These are phyloP conservation scores for Drosophila funebris DNA, from an alignment of 1,140 invertebrate genomes.

Conservation along the genomic window DNA sequence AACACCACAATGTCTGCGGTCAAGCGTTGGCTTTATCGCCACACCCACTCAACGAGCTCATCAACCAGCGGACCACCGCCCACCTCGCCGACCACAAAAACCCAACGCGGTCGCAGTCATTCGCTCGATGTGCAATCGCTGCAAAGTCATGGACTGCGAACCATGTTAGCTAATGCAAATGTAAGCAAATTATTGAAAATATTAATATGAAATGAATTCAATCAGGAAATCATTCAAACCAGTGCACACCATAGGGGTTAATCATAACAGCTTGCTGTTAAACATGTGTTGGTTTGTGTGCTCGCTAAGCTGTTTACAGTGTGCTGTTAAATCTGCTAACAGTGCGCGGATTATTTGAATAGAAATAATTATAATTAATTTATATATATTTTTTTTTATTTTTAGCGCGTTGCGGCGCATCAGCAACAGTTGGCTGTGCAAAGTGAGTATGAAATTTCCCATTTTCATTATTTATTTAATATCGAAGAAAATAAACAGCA, in stretches of 20 bases:
- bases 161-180: slow-evolving; percentile 68
- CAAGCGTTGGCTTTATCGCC: slow-evolving; percentile 85
- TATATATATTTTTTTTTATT: slow-evolving; percentile 58
- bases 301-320: neutral
- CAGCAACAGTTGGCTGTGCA: slow-evolving; percentile 86
- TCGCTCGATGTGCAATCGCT: slow-evolving; percentile 91
- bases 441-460: slow-evolving; percentile 84
- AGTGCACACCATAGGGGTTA: neutral
- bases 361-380: slow-evolving; percentile 28
- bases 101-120: slow-evolving; percentile 86
- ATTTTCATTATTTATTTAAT: slow-evolving; percentile 13
- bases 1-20: slow-evolving; percentile 85
- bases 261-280: slow-evolving; percentile 27
- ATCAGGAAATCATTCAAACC: neutral
- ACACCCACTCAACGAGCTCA: slow-evolving; percentile 84
- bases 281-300: slow-evolving; percentile 17
- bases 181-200: slow-evolving; percentile 37
- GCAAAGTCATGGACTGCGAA: slow-evolving; percentile 88
- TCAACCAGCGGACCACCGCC: slow-evolving; percentile 52
- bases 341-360: slow-evolving; percentile 21
- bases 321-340: slow-evolving; percentile 2
- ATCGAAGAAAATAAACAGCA: slow-evolving; percentile 54
- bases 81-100: slow-evolving; percentile 66
- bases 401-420: slow-evolving; percentile 87
- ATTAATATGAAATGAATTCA: neutral